phyloP scores from a whole-genome alignment of 2,797 vertebrate species.

The Mus minutoides region DNA sequence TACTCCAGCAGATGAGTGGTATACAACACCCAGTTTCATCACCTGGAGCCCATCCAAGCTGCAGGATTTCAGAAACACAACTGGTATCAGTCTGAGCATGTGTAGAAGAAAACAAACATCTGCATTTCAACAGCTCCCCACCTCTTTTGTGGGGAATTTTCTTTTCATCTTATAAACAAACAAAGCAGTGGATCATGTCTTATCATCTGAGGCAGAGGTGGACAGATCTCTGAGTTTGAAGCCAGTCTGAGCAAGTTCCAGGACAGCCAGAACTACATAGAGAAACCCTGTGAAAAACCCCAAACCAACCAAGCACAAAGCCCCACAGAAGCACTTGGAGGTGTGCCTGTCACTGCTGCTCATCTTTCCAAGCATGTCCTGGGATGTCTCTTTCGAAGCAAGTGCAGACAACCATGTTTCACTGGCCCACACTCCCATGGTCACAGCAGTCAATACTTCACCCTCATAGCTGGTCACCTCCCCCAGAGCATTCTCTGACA shows the following conservation, averaged over 20 bases:
- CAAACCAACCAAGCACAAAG: not conserved
- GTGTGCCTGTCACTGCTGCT: not conserved
- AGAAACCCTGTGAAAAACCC: not conserved
- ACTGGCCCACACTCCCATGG: not conserved
- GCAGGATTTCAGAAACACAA: conserved; percentile 76
- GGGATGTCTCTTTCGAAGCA: not conserved
- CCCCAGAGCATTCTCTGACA: not conserved
- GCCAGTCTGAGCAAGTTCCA: not conserved
- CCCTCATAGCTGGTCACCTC: not conserved
- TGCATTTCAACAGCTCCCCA: conserved; percentile 61
- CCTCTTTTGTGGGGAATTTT: not conserved
- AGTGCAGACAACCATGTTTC: not conserved
- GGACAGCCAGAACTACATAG: not conserved
- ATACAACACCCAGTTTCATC: conserved; percentile 78
- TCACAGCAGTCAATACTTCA: not conserved
- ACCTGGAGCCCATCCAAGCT: conserved; percentile 79
- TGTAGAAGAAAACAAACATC: conserved; percentile 75
- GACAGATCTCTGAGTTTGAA: not conserved
- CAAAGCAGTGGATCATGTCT: not conserved
- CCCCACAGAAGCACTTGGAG: not conserved
- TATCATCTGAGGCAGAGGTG: not conserved
- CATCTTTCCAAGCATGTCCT: not conserved
- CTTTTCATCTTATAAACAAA: conserved; percentile 30
- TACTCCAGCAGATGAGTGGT: conserved; percentile 59
- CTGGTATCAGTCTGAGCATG: conserved; percentile 79